Percentiles rank a stretch among this genome's conserved stretches.
Evolutionary conservation across 2,888 invertebrate species (phyloP).

Genomic region (Teinopalpus imperialis): DNA sequence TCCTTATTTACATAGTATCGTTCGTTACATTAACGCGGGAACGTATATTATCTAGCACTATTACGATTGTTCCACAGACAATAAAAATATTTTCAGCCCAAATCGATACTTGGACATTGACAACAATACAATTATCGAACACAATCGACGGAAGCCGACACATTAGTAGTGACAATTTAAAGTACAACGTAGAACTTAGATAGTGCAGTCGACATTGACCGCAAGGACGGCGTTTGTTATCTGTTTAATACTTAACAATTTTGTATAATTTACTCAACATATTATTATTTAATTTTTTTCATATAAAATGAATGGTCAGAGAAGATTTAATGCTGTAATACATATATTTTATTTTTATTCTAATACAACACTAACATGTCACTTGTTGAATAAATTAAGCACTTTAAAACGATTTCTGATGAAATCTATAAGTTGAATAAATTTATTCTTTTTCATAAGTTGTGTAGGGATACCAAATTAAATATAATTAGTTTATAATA

Average conservation of each 20-base stretch:
- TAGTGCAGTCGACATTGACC: not conserved
- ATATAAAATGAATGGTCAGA: no score
- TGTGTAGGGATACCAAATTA: no score
- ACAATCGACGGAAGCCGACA: conserved; percentile 39
- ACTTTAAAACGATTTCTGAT: no score
- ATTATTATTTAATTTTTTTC: no score
- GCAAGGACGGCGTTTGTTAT: not conserved
- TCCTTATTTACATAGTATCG: conserved; percentile 14
- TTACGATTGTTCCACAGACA: conserved; percentile 19
- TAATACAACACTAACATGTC: no score
- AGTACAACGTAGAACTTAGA: conserved; percentile 15
- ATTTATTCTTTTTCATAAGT: no score
- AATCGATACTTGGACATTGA: conserved; percentile 19
- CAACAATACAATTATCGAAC: conserved; percentile 24
- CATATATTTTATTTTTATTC: no score
- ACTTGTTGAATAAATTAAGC: no score
- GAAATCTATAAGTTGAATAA: no score
- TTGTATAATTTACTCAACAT: not conserved
- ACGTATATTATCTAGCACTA: conserved; percentile 2
- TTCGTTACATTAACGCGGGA: conserved; percentile 7
- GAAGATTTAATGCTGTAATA: no score
- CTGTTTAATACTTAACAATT: not conserved
- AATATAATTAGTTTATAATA: no score
- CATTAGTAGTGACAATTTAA: conserved; percentile 37
- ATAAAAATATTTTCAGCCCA: conserved; percentile 19